Conservation (phyloP, 30 jellyfish, hydroid and myxozoan genomes). For the Pseudorhiza aurosa region DNA sequence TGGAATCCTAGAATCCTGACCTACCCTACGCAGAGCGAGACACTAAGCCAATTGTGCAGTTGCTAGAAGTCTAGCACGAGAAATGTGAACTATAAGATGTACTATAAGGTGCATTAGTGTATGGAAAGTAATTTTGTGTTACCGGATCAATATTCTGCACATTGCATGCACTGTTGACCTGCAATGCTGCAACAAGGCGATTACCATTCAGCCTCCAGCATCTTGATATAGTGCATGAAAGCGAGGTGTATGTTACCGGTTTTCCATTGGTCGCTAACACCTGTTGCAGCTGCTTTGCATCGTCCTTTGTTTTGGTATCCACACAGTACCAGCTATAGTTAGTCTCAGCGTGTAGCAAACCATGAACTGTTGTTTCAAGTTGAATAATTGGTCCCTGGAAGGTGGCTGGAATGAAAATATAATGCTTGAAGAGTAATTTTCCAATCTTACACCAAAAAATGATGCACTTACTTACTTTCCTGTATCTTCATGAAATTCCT, state of each 20-base stretch:
- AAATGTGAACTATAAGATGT: too few relatives aligned
- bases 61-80: too few relatives aligned
- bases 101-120: too few relatives aligned
- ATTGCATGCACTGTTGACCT: too few relatives aligned
- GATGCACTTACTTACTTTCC: too few relatives aligned
- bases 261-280: neutral
- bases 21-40: too few relatives aligned
- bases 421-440: neutral
- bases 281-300: neutral
- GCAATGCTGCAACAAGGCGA: too few relatives aligned
- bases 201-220: neutral
- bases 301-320: neutral
- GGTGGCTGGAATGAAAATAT: neutral
- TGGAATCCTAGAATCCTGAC: too few relatives aligned
- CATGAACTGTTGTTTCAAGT: neutral
- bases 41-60: too few relatives aligned
- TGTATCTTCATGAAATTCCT: too few relatives aligned
- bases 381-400: neutral
- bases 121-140: too few relatives aligned
- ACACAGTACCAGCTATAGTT: constrained; percentile 7
- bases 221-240: neutral
- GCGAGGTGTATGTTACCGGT: neutral
- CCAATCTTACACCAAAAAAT: neutral
- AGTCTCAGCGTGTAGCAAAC: neutral
- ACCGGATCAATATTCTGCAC: too few relatives aligned